phyloP scores from a whole-genome alignment of 2,113 vertebrate genomes.

The Triplophysa rosa region DNA sequence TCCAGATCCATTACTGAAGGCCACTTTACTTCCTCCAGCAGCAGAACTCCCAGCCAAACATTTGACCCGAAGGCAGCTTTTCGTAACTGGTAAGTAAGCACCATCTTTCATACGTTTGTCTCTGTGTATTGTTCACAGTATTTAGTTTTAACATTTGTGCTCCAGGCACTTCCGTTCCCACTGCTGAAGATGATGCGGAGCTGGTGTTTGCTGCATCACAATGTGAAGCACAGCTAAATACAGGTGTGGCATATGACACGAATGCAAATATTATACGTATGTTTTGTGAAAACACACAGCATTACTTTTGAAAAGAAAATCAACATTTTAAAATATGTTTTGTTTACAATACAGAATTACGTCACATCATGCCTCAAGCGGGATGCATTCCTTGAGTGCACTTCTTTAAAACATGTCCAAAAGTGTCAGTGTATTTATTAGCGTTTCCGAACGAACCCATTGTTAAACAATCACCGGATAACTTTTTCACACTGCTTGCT shows the following conservation, averaged over 20 bases:
- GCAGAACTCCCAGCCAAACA: no score
- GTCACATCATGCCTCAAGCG: background rate
- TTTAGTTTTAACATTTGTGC: background rate
- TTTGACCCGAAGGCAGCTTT: no score
- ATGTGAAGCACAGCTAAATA: conserved; percentile 7
- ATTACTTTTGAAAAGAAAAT: background rate
- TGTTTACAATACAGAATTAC: conserved; percentile 2
- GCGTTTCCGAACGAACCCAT: background rate
- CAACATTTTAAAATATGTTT: background rate
- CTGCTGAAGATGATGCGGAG: background rate
- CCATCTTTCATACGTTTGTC: no score
- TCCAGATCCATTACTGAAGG: no score
- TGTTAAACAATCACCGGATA: background rate
- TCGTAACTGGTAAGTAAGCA: no score
- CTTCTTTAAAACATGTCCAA: background rate
- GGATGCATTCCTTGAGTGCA: background rate
- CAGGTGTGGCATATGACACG: background rate
- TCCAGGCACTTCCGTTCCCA: no score
- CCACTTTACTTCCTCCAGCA: no score
- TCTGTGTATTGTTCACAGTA: no score
- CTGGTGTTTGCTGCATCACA: background rate
- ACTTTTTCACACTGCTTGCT: background rate
- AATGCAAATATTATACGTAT: background rate
- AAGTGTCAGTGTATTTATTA: conserved; percentile 3
- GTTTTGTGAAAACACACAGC: background rate